These are phyloP conservation scores for Pandemis corylana DNA, from an alignment of 2,888 invertebrate genomes.

Conservation along the genomic window DNA sequence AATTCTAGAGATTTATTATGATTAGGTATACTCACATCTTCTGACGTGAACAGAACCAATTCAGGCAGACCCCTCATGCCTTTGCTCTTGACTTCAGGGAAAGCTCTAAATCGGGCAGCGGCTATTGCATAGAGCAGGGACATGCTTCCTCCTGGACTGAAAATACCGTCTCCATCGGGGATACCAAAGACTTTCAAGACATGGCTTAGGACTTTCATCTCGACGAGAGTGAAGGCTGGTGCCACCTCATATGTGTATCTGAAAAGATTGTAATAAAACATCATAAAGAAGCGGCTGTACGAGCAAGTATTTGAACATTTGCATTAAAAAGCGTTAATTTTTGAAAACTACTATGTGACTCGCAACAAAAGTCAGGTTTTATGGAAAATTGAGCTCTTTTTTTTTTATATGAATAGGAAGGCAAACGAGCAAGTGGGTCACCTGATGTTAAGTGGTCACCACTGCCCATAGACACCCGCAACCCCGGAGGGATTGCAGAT, in stretches of 20 bases:
- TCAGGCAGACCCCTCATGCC: slow-evolving; percentile 87
- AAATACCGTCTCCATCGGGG: slow-evolving; percentile 89
- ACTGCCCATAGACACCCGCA: too few species aligned
- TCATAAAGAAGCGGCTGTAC: background rate
- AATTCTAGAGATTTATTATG: background rate
- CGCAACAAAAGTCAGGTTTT: too few species aligned
- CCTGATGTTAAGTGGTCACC: too few species aligned
- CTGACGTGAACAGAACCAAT: slow-evolving; percentile 90
- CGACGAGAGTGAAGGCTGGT: slow-evolving; percentile 91
- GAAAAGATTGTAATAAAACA: slow-evolving; percentile 47
- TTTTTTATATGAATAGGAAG: too few species aligned
- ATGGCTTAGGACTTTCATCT: slow-evolving; percentile 86
- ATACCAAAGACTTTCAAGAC: slow-evolving; percentile 87
- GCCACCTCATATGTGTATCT: slow-evolving; percentile 93
- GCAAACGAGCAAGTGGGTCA: too few species aligned
- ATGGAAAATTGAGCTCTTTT: too few species aligned
- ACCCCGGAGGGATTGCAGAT: too few species aligned
- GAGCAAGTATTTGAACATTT: too few species aligned
- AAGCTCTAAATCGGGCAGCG: slow-evolving; percentile 87
- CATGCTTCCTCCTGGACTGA: slow-evolving; percentile 91
- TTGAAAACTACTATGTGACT: too few species aligned
- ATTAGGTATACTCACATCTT: slow-evolving; percentile 84
- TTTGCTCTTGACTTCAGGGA: slow-evolving; percentile 88
- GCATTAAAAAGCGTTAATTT: too few species aligned
- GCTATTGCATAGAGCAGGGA: slow-evolving; percentile 92